Percentiles rank a stretch among this genome's conserved stretches.
phyloP scores from a whole-genome alignment of 2,888 invertebrate genomes.

The Lasioglossum morio region DNA sequence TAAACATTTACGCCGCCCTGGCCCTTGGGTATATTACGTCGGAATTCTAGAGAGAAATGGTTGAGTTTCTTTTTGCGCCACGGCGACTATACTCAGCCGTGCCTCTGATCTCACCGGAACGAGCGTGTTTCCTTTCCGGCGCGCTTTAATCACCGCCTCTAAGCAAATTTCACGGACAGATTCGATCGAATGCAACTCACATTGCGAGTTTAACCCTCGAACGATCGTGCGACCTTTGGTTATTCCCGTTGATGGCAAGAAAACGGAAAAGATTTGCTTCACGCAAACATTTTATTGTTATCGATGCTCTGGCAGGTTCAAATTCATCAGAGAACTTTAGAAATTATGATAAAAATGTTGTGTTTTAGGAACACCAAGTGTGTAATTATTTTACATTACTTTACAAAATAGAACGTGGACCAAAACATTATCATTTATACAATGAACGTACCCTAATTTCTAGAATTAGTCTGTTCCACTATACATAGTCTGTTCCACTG shows the following conservation, averaged over 20 bases:
- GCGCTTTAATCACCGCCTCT: neutral
- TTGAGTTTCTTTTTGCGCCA: constrained; percentile 42
- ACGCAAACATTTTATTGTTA: neutral
- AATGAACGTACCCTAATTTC: too few relatives aligned
- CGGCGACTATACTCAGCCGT: neutral
- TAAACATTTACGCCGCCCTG: constrained; percentile 65
- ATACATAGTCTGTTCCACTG: neutral
- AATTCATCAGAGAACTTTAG: neutral
- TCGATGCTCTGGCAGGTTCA: neutral
- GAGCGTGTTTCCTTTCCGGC: neutral
- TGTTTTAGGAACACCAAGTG: too few relatives aligned
- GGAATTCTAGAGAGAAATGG: constrained; percentile 42
- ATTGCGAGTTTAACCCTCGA: neutral
- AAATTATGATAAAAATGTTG: neutral
- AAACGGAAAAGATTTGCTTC: neutral
- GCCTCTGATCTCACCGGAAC: neutral
- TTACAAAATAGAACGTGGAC: too few relatives aligned
- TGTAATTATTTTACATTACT: too few relatives aligned
- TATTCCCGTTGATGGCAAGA: neutral
- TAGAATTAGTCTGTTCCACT: too few relatives aligned
- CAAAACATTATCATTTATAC: too few relatives aligned
- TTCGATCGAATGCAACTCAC: neutral
- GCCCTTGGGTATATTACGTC: constrained; percentile 53
- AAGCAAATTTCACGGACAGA: constrained; percentile 11
- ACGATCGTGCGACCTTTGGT: neutral